Evolutionary conservation across 2,113 vertebrate species (phyloP).

Genomic region (Austrofundulus limnaeus): DNA sequence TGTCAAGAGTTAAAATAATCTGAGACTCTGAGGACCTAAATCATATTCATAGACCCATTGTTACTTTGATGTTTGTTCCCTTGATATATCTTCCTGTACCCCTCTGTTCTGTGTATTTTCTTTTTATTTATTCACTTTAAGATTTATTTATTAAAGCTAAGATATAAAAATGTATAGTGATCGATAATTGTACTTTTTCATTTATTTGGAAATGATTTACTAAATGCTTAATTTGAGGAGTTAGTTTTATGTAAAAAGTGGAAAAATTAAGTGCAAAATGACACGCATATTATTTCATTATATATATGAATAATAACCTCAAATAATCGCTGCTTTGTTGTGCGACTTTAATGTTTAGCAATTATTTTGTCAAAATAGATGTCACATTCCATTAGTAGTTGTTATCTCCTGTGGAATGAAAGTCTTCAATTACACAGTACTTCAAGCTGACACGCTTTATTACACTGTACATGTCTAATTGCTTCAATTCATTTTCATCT

Average conservation of each 20-base stretch:
- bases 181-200: too few relatives aligned
- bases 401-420: slow-evolving; percentile 29
- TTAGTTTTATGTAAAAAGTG: neutral
- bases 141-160: too few relatives aligned
- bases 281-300: neutral
- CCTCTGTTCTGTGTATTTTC: too few relatives aligned
- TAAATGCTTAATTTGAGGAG: neutral
- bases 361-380: slow-evolving; percentile 31
- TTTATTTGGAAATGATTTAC: too few relatives aligned
- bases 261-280: neutral
- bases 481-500: slow-evolving; percentile 21
- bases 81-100: too few relatives aligned
- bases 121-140: too few relatives aligned
- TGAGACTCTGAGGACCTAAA: too few relatives aligned
- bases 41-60: too few relatives aligned
- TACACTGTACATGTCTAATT: slow-evolving; percentile 25
- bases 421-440: slow-evolving; percentile 27
- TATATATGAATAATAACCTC: slow-evolving; percentile 17
- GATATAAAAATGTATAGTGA: too few relatives aligned
- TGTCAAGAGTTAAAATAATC: too few relatives aligned
- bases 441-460: slow-evolving; percentile 29
- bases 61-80: too few relatives aligned
- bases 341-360: slow-evolving; percentile 29
- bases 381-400: slow-evolving; percentile 25
- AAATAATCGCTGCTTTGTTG: slow-evolving; percentile 27